phyloP scores from a whole-genome alignment of 2,888 invertebrate genomes.

The Dendrolimus houi region DNA sequence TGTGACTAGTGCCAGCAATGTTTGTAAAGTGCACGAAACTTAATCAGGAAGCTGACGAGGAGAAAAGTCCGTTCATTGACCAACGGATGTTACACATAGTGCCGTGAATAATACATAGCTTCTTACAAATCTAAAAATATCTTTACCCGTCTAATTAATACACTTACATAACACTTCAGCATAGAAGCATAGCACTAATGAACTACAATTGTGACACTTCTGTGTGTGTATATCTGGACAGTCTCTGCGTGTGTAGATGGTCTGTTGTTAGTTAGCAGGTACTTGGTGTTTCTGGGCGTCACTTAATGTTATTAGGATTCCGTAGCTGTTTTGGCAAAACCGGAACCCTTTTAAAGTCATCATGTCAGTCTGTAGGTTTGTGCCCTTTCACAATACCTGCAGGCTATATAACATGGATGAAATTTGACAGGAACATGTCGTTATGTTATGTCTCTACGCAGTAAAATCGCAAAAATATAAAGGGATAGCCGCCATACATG shows the following conservation, averaged over 20 bases:
- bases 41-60: neutral
- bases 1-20: neutral
- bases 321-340: too few species aligned
- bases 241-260: neutral
- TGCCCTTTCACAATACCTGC: too few species aligned
- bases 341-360: too few species aligned
- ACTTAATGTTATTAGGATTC: neutral
- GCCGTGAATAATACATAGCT: neutral
- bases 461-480: too few species aligned
- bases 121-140: neutral
- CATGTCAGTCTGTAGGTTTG: too few species aligned
- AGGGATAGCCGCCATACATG: too few species aligned
- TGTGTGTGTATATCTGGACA: neutral
- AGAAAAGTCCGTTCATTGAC: conserved; percentile 7
- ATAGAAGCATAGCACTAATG: neutral
- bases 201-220: neutral
- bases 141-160: neutral
- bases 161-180: neutral
- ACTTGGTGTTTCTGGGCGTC: neutral
- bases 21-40: too few species aligned
- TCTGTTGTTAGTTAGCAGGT: neutral
- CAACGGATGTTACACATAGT: conserved; percentile 2
- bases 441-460: too few species aligned
- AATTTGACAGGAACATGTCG: too few species aligned
- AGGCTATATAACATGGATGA: too few species aligned